Evolutionary conservation across 1,140 invertebrate species (phyloP), one percentile per base, ranked within the genome.

Genomic region (Sarcophaga bullata): DNA sequence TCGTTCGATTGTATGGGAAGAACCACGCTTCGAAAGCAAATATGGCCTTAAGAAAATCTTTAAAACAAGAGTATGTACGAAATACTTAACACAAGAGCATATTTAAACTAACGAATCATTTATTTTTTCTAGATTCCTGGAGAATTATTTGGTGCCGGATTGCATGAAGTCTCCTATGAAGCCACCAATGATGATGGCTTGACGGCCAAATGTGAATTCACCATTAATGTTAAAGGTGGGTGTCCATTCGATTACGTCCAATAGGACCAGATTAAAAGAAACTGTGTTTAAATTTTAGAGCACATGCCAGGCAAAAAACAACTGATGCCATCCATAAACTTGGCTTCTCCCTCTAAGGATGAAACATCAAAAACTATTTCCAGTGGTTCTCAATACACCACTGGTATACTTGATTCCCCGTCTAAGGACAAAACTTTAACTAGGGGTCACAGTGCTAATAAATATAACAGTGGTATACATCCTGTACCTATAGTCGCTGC

Each of bases 1-100:
- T 72, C 91, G 92, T 47, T 89, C 91, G 15, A 92, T 95, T 47
- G 91, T 91, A 81, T 95, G 94, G 94, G 91, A 92, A 78, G 94
- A 95, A 85, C 94, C 95, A 0, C 87, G 91, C 10, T 95, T 95
- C 84, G 90, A 89, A 11, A 94, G 95, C 13, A 86, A 86, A 86
- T 94, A 94, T 85, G 91, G 94, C 80, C 86, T 95, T 6, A 90
- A 92, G 3, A 90, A 91, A 72, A 89, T 94, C 75, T 93, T 92
- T 84, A 94, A 94, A 86, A 94, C 94, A 0, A 91, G 93, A 87
- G 94, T 94, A 86, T 91, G 91, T 86, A 6, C 13, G 8, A 62
- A 78, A 62, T 82, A 19, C 73, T 49, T 48, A 17, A 54, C 6
- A 80, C 17, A 82, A 37, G 4, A 37, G 25, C 25, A 83, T 4